Evolutionary conservation across 2,113 vertebrate species (phyloP).

Genomic region (Accipiter virgatus): DNA sequence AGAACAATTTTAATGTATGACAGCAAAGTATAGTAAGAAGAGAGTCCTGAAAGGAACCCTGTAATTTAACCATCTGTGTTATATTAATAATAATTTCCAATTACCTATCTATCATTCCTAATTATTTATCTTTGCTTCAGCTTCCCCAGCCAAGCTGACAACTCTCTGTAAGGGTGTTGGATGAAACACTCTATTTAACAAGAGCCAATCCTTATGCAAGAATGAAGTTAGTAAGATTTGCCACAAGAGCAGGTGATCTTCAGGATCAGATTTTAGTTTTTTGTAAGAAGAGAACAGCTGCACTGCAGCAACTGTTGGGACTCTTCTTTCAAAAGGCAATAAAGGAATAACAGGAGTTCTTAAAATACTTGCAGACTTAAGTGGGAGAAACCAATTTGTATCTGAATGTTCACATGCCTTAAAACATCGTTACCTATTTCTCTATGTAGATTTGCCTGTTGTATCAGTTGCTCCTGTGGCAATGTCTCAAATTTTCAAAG

Average conservation of each 20-base stretch:
- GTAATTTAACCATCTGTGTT: background rate
- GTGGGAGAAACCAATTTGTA: background rate
- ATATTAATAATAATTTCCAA: background rate
- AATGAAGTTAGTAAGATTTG: background rate
- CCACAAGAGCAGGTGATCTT: background rate
- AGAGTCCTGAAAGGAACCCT: background rate
- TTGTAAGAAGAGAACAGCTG: background rate
- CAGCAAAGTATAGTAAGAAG: background rate
- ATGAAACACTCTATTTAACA: background rate
- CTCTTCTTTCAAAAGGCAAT: background rate
- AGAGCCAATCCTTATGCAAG: background rate
- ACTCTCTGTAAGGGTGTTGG: background rate
- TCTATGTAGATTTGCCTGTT: background rate
- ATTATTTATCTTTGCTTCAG: background rate
- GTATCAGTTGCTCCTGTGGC: background rate
- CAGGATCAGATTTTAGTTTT: background rate
- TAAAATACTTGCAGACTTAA: background rate
- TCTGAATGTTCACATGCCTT: background rate
- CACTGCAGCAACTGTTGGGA: background rate
- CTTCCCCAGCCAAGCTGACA: background rate
- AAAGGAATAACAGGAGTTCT: background rate
- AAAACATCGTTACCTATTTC: background rate
- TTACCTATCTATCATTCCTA: background rate
- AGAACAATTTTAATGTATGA: background rate
- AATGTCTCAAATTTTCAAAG: background rate